phyloP scores from a whole-genome alignment of 2,888 invertebrate species.

The Acanthosoma haemorrhoidale region DNA sequence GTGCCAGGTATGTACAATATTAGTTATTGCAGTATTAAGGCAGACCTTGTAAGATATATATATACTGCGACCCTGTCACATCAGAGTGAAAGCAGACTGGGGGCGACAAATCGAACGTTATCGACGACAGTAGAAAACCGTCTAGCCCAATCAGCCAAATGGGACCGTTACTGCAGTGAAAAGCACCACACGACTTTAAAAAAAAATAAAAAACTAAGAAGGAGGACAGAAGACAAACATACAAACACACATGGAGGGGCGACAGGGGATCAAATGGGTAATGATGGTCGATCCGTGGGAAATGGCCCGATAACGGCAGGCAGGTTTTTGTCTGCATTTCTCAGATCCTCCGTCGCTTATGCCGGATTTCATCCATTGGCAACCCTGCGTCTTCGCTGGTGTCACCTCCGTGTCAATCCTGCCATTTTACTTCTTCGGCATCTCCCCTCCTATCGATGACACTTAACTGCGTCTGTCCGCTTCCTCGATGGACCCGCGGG shows the following conservation, averaged over 20 bases:
- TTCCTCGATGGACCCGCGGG: background rate
- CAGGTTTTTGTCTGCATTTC: constrained; percentile 17
- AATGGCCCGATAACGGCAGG: constrained; percentile 4
- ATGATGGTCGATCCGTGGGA: constrained; percentile 15
- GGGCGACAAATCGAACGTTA: background rate
- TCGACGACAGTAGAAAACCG: background rate
- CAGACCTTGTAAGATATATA: too few species aligned
- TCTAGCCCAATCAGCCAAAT: background rate
- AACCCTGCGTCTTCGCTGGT: too few species aligned
- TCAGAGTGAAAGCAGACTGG: background rate
- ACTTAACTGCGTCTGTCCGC: background rate
- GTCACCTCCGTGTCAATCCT: constrained; percentile 20
- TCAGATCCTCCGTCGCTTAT: constrained; percentile 1
- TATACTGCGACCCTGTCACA: too few species aligned
- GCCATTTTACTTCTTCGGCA: background rate
- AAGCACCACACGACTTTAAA: background rate
- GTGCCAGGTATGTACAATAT: too few species aligned
- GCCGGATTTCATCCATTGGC: too few species aligned
- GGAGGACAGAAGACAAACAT: too few species aligned
- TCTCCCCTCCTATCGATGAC: background rate
- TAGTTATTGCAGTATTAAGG: too few species aligned
- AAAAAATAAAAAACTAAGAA: background rate
- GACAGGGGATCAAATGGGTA: constrained; percentile 16
- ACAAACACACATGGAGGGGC: background rate
- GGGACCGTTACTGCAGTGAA: background rate